phyloP scores from a whole-genome alignment of 2,888 invertebrate genomes.

The Sympetrum striolatum region DNA sequence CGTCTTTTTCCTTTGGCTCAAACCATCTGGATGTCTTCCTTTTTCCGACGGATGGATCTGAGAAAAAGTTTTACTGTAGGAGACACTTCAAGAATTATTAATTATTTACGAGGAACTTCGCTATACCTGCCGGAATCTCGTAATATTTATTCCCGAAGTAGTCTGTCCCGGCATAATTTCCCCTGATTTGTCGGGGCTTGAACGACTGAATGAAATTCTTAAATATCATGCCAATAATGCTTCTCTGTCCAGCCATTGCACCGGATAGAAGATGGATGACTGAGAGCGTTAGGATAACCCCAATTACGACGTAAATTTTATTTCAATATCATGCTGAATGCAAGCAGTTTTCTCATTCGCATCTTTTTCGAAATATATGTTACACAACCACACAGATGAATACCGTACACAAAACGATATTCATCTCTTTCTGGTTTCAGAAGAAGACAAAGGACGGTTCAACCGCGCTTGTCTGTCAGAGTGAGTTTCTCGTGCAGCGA shows the following conservation, averaged over 20 bases:
- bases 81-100: neutral
- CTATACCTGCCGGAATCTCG: constrained; percentile 70
- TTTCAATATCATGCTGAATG: too few relatives aligned
- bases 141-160: constrained; percentile 83
- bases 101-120: neutral
- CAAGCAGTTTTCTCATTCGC: too few relatives aligned
- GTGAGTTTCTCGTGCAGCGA: too few relatives aligned
- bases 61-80: neutral
- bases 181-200: constrained; percentile 63
- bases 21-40: constrained; percentile 75
- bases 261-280: too few relatives aligned
- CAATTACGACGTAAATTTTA: too few relatives aligned
- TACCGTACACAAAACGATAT: too few relatives aligned
- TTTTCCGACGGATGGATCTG: constrained; percentile 69
- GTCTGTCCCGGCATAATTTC: constrained; percentile 73
- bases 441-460: too few relatives aligned
- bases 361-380: too few relatives aligned
- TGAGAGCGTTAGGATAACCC: too few relatives aligned
- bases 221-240: constrained; percentile 60
- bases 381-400: too few relatives aligned
- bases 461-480: too few relatives aligned
- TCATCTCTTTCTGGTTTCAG: too few relatives aligned
- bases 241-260: constrained; percentile 38
- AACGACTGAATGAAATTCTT: constrained; percentile 71
- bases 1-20: constrained; percentile 69